Percentiles rank a stretch among this genome's conserved stretches.
Conservation (phyloP, 2,113 vertebrate species). For the Poecilia latipinna region DNA sequence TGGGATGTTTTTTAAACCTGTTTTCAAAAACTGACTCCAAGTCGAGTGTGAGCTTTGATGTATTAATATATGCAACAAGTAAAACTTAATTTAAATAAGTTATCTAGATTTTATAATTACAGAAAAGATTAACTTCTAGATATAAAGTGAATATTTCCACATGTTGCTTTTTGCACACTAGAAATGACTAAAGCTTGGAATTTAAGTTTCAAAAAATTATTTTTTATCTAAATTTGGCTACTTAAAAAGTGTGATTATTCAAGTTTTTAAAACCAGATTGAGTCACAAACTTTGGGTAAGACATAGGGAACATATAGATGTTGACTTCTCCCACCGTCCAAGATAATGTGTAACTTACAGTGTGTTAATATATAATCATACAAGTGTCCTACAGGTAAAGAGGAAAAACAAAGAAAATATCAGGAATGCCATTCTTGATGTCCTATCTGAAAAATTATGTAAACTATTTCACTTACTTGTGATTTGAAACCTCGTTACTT, state of each 20-base stretch:
- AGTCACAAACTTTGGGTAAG: not conserved
- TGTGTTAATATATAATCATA: constrained; percentile 10
- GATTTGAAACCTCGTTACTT: constrained; percentile 16
- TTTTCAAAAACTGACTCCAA: too few species aligned
- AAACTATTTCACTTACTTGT: constrained; percentile 41
- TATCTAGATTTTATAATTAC: not conserved
- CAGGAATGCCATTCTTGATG: too few species aligned
- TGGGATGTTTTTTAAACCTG: not conserved
- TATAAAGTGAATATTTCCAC: too few species aligned
- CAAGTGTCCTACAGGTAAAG: not conserved
- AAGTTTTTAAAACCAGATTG: not conserved
- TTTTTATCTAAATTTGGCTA: not conserved
- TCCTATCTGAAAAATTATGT: too few species aligned
- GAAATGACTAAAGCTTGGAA: too few species aligned
- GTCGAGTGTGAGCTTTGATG: too few species aligned
- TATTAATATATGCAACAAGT: not conserved
- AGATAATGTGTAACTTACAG: constrained; percentile 19
- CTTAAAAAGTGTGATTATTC: not conserved
- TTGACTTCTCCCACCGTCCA: not conserved
- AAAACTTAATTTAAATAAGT: not conserved
- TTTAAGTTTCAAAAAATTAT: too few species aligned
- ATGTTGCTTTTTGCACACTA: not conserved
- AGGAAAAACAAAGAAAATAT: too few species aligned
- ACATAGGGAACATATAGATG: not conserved
- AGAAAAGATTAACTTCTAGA: not conserved